These are phyloP conservation scores for Anoplolepis gracilipes DNA, from an alignment of 1,140 invertebrate species.

Conservation along the genomic window DNA sequence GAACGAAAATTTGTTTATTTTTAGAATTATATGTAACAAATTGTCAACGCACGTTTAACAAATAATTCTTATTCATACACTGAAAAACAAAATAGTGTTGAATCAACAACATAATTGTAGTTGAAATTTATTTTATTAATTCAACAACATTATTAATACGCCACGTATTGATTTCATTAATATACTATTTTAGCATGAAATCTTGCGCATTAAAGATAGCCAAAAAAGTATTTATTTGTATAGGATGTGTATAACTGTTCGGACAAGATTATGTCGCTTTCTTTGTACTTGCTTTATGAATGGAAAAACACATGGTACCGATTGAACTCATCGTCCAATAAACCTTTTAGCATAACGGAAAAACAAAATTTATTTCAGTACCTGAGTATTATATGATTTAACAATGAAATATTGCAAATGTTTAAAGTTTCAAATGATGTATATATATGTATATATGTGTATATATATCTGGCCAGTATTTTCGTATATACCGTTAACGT, in stretches of 20 bases:
- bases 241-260: not conserved
- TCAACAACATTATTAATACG: too few species aligned
- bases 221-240: not conserved
- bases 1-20: too few species aligned
- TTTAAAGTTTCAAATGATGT: not conserved
- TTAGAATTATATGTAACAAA: too few species aligned
- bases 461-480: not conserved
- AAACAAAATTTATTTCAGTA: conserved; percentile 9
- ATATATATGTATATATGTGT: too few species aligned
- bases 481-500: not conserved
- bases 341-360: conserved; percentile 38
- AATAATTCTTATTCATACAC: too few species aligned
- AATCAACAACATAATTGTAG: too few species aligned
- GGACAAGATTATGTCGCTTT: not conserved
- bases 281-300: not conserved
- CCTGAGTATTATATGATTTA: conserved; percentile 5
- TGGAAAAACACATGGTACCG: not conserved
- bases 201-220: not conserved
- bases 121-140: too few species aligned
- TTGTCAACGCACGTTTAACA: not conserved
- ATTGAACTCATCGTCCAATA: conserved; percentile 9
- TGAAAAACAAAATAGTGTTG: not conserved
- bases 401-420: not conserved
- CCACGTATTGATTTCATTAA: not conserved
- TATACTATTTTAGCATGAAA: not conserved